These are phyloP conservation scores for Dexiosoma caninum DNA, from an alignment of 2,888 invertebrate genomes.

Conservation along the genomic window DNA sequence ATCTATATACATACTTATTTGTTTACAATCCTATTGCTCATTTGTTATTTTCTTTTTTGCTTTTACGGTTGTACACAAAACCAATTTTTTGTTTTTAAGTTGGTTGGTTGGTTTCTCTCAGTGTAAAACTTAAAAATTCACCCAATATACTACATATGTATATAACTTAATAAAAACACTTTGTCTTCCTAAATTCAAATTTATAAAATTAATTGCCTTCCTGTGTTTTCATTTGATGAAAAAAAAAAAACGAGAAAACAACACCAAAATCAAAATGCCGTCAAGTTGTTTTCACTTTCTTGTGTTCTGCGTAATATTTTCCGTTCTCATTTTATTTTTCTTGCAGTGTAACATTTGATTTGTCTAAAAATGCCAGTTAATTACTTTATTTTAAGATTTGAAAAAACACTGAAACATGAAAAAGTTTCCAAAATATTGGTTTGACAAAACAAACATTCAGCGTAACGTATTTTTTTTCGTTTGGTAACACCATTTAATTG, in stretches of 20 bases:
- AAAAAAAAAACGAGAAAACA: not conserved
- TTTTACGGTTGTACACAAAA: constrained; percentile 22
- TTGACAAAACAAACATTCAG: not conserved
- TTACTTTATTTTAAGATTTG: constrained; percentile 1
- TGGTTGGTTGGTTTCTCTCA: constrained; percentile 46
- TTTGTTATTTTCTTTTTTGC: not conserved
- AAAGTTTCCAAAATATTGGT: not conserved
- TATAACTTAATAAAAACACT: constrained; percentile 12
- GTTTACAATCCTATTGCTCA: not conserved
- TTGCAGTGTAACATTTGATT: constrained; percentile 37
- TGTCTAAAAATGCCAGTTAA: not conserved
- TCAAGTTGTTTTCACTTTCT: constrained; percentile 22
- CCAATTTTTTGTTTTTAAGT: constrained; percentile 16
- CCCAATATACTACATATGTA: constrained; percentile 24
- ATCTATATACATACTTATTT: not conserved
- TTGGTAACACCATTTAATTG: constrained; percentile 54
- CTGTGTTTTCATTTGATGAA: constrained; percentile 11
- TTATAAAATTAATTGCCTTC: constrained; percentile 14
- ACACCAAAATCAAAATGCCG: constrained; percentile 24
- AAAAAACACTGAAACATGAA: not conserved
- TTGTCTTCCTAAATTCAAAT: constrained; percentile 15
- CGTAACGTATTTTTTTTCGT: constrained; percentile 45
- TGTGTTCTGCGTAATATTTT: constrained; percentile 20
- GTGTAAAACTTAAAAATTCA: constrained; percentile 39
- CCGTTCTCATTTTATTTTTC: constrained; percentile 19